Percentiles rank a stretch among this genome's conserved stretches.
These are phyloP conservation scores for Molossus alvarezi DNA, from an alignment of 2,797 vertebrate species.

Conservation along the genomic window DNA sequence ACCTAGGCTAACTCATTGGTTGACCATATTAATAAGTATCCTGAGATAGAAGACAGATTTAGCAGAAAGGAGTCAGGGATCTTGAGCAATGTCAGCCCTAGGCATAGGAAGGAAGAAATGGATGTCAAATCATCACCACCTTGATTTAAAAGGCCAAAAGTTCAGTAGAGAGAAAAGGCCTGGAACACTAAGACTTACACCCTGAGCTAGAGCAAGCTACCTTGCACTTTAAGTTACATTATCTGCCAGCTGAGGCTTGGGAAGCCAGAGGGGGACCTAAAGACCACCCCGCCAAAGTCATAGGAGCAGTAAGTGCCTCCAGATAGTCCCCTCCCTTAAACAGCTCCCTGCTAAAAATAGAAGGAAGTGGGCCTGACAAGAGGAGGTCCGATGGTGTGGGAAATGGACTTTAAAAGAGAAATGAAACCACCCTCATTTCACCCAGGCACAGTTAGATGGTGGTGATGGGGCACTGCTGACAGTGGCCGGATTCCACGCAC, in stretches of 20 bases:
- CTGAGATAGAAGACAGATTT: not conserved
- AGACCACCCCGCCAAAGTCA: not conserved
- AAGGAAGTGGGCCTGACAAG: constrained; percentile 37
- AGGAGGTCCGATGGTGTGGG: constrained; percentile 60
- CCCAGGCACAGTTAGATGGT: constrained; percentile 70
- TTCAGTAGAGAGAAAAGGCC: not conserved
- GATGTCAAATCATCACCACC: not conserved
- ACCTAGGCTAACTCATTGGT: not conserved
- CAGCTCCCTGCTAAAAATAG: constrained; percentile 62
- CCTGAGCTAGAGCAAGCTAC: not conserved
- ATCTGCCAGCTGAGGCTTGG: not conserved
- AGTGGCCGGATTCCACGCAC: constrained; percentile 67
- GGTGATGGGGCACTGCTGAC: constrained; percentile 77
- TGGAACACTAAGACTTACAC: not conserved
- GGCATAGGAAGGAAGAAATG: not conserved
- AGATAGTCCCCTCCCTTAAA: constrained; percentile 32
- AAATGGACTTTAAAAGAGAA: constrained; percentile 77
- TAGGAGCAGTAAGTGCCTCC: constrained; percentile 8
- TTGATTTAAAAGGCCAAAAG: constrained; percentile 14
- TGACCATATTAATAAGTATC: not conserved
- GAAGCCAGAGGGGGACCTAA: constrained; percentile 16
- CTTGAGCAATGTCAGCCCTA: not conserved
- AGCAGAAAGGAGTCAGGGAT: not conserved
- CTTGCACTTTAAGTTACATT: not conserved
- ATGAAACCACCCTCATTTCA: constrained; percentile 69